A percentile compares a stretch with the other conserved stretches of the same genome.
Conservation (phyloP, 2,113 vertebrate genomes). For the Carassius carassius region DNA sequence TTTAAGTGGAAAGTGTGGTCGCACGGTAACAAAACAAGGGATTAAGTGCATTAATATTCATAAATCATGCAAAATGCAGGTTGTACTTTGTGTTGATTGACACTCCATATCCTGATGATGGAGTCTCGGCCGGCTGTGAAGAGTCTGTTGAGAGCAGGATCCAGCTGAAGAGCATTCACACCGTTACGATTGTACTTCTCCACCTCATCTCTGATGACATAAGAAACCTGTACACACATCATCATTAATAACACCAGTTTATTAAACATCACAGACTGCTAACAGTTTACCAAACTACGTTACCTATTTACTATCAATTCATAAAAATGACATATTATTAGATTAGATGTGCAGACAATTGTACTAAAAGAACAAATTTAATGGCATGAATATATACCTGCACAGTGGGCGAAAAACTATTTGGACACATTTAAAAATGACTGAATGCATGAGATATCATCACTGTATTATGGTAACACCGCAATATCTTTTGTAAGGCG, state of each 20-base stretch:
- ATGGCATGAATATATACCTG: background rate
- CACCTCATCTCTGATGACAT: conserved; percentile 97
- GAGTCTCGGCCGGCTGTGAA: conserved; percentile 97
- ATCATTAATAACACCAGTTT: background rate
- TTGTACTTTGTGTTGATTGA: conserved; percentile 96
- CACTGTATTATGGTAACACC: background rate
- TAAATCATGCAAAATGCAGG: background rate
- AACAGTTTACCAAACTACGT: background rate
- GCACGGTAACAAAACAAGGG: background rate
- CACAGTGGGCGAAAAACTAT: background rate
- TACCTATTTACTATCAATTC: background rate
- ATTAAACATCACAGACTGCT: background rate
- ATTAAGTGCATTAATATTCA: background rate
- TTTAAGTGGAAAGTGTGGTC: background rate
- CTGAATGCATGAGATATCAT: too few relatives aligned
- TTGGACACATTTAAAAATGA: background rate
- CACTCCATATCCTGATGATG: conserved; percentile 98
- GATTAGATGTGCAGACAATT: background rate
- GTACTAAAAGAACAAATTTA: background rate
- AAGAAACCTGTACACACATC: conserved; percentile 84
- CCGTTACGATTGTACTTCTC: conserved; percentile 98
- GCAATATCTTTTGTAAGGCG: background rate
- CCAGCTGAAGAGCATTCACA: conserved; percentile 95
- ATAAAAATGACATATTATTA: background rate
- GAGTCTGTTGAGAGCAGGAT: conserved; percentile 91